Percentiles rank a stretch among this genome's conserved stretches.
These are phyloP conservation scores for Anabacerthia variegaticeps DNA, from an alignment of 2,797 vertebrate genomes.

Conservation along the genomic window DNA sequence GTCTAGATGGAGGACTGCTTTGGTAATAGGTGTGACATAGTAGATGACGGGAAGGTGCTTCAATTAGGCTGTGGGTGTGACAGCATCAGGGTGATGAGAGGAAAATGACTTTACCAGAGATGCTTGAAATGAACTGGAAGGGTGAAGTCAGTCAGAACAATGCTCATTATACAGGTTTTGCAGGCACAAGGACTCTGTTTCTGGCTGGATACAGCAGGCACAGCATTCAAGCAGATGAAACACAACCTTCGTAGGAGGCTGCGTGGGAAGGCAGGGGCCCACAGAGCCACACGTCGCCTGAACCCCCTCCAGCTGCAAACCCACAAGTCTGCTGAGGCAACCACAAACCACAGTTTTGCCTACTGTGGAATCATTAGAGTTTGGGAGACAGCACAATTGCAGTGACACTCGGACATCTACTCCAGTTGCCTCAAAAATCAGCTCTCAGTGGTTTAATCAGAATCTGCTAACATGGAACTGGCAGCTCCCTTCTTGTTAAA, in stretches of 20 bases:
- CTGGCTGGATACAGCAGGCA: neutral
- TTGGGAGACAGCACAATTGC: neutral
- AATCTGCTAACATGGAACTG: neutral
- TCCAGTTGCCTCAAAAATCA: neutral
- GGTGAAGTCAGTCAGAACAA: neutral
- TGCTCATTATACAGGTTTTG: neutral
- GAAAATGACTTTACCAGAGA: conserved; percentile 1
- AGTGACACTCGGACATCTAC: neutral
- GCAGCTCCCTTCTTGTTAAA: neutral
- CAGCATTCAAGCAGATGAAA: neutral
- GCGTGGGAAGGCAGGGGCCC: neutral
- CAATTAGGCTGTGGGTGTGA: neutral
- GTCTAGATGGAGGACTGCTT: neutral
- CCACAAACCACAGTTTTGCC: neutral
- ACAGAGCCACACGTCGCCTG: neutral
- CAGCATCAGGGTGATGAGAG: conserved; percentile 9
- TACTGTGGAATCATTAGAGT: neutral
- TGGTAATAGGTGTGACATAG: neutral
- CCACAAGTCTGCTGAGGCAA: neutral
- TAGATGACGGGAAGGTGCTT: neutral
- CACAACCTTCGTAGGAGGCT: neutral
- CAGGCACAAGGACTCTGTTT: neutral
- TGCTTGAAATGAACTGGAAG: neutral
- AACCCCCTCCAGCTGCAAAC: neutral
- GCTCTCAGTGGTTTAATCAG: neutral